Conservation (phyloP, 2,888 invertebrate genomes). For the Hyles lineata region DNA sequence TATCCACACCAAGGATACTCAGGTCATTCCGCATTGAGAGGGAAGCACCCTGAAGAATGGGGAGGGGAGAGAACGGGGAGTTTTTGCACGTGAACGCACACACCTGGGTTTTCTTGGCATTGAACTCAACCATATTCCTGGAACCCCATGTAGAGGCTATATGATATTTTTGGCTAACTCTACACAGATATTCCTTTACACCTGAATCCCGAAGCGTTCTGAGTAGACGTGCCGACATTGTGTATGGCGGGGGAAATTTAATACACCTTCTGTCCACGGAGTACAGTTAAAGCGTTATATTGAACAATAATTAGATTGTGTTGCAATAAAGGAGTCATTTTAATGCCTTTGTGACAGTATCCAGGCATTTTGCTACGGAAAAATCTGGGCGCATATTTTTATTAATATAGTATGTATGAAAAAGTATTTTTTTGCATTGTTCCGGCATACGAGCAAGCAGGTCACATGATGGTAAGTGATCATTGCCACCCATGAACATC, state of each 20-base stretch:
- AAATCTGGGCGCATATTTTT: not conserved
- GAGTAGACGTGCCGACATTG: constrained; percentile 46
- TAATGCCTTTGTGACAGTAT: constrained; percentile 6
- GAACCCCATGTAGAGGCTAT: too few relatives aligned
- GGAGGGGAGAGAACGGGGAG: too few relatives aligned
- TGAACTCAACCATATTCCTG: too few relatives aligned
- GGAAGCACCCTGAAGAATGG: too few relatives aligned
- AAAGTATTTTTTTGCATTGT: not conserved
- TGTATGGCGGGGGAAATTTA: constrained; percentile 57
- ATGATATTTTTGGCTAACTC: too few relatives aligned
- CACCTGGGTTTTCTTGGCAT: too few relatives aligned
- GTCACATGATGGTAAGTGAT: too few relatives aligned
- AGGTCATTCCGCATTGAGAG: too few relatives aligned
- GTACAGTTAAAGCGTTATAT: constrained; percentile 48
- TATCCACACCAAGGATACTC: too few relatives aligned
- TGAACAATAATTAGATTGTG: constrained; percentile 52
- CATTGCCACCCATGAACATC: too few relatives aligned
- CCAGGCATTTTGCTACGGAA: not conserved
- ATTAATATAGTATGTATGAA: not conserved
- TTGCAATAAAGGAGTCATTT: constrained; percentile 20
- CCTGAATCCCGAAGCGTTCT: constrained; percentile 34
- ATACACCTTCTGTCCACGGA: constrained; percentile 56
- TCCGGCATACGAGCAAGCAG: too few relatives aligned
- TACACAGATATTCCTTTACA: not conserved
- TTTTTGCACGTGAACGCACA: too few relatives aligned